phyloP scores from a whole-genome alignment of 2,797 vertebrate species.

The Neosilurus hyrtlii region DNA sequence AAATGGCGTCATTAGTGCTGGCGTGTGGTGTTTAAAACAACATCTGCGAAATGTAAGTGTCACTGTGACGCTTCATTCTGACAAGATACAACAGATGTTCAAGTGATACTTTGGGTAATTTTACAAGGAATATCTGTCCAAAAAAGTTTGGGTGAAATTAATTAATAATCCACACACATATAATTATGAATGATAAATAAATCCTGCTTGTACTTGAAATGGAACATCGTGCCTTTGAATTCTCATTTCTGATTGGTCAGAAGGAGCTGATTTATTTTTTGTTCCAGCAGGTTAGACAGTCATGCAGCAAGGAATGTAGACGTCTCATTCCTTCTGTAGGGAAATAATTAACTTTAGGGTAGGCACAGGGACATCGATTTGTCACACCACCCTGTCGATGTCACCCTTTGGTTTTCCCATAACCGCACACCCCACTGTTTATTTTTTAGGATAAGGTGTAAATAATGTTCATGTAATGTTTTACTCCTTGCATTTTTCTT shows the following conservation, averaged over 20 bases:
- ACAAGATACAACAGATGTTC: neutral
- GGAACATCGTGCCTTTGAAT: neutral
- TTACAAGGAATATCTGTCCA: neutral
- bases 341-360: neutral
- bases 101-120: neutral
- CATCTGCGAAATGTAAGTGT: slow-evolving; percentile 4
- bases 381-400: neutral
- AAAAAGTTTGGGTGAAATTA: neutral
- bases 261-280: neutral
- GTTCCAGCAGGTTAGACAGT: neutral
- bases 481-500: neutral
- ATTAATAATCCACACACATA: neutral
- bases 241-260: neutral
- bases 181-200: neutral
- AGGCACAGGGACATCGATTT: neutral
- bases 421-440: too few species aligned
- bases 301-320: neutral
- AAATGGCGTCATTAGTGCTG: slow-evolving; percentile 10
- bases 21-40: slow-evolving; percentile 17
- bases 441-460: too few species aligned
- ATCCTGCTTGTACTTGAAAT: neutral
- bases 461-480: neutral
- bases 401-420: neutral
- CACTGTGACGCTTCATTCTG: neutral
- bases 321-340: too few species aligned